A percentile compares a stretch with the other conserved stretches of the same genome.
Conservation (phyloP, 37 sponge, comb jelly and placozoan species). For the Axinella damicornis region DNA sequence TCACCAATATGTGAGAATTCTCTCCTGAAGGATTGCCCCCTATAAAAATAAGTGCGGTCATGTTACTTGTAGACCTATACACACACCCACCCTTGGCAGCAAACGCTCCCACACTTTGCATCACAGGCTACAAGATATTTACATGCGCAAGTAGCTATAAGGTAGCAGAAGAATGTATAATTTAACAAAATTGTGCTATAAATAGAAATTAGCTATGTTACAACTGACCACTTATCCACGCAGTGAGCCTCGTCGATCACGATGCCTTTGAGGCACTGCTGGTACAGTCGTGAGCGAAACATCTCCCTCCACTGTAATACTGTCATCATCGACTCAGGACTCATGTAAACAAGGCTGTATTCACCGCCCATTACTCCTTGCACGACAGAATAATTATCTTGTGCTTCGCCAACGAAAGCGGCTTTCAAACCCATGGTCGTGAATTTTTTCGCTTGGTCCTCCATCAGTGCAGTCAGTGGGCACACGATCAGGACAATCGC, state of each 20-base stretch:
- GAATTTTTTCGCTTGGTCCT: conserved; percentile 8
- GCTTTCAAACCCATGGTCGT: not conserved
- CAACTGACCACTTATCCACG: not conserved
- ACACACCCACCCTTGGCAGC: too few species aligned
- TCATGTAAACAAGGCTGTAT: not conserved
- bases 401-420: not conserved
- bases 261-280: not conserved
- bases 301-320: not conserved
- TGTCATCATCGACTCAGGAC: not conserved
- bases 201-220: too few species aligned
- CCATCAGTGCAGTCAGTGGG: not conserved
- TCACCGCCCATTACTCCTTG: not conserved
- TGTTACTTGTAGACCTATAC: too few species aligned
- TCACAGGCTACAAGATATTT: too few species aligned
- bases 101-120: too few species aligned
- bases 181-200: too few species aligned
- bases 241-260: not conserved
- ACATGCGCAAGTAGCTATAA: too few species aligned
- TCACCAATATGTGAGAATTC: too few species aligned
- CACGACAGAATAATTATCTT: conserved; percentile 3
- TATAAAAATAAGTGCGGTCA: too few species aligned
- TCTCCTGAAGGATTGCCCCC: too few species aligned
- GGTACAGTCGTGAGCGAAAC: not conserved
- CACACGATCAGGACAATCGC: conserved; percentile 5
- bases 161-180: too few species aligned